Conservation (phyloP, 2,113 vertebrate species). For the Hiodon tergisus region DNA sequence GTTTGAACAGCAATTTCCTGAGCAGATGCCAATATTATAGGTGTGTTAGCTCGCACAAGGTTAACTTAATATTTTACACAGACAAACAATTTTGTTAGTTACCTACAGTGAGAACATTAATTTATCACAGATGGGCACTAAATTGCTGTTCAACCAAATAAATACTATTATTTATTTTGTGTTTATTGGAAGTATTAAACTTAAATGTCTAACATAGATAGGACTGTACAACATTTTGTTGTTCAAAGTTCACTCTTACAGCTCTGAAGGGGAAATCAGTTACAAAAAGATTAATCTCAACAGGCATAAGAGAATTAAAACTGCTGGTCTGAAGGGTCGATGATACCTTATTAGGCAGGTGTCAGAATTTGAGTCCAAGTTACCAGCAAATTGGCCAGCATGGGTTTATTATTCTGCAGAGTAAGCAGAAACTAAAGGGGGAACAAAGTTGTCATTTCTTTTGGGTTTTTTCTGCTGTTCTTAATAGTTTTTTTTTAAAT, state of each 20-base stretch:
- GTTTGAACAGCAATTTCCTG: too few relatives aligned
- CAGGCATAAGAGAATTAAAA: too few relatives aligned
- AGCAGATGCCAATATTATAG: too few relatives aligned
- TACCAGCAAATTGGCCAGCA: not conserved
- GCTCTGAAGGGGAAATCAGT: too few relatives aligned
- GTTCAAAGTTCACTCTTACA: too few relatives aligned
- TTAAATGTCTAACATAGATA: not conserved
- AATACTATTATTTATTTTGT: not conserved
- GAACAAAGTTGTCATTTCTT: too few relatives aligned
- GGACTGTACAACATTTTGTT: too few relatives aligned
- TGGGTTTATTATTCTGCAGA: not conserved
- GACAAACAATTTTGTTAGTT: too few relatives aligned
- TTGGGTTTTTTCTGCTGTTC: too few relatives aligned
- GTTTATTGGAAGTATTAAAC: not conserved
- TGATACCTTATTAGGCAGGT: not conserved
- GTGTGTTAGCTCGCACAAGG: too few relatives aligned
- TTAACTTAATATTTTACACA: too few relatives aligned
- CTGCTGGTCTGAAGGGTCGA: not conserved
- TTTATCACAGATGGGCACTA: not conserved
- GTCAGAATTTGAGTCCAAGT: not conserved
- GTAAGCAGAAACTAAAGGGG: slow-evolving; percentile 1
- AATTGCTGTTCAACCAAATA: not conserved
- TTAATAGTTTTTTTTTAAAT: not conserved
- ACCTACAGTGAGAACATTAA: not conserved
- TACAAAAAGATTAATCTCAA: too few relatives aligned